Percentiles rank a stretch among this genome's conserved stretches.
Evolutionary conservation across 2,888 invertebrate genomes (phyloP).

Genomic region (Orthosia cruda): DNA sequence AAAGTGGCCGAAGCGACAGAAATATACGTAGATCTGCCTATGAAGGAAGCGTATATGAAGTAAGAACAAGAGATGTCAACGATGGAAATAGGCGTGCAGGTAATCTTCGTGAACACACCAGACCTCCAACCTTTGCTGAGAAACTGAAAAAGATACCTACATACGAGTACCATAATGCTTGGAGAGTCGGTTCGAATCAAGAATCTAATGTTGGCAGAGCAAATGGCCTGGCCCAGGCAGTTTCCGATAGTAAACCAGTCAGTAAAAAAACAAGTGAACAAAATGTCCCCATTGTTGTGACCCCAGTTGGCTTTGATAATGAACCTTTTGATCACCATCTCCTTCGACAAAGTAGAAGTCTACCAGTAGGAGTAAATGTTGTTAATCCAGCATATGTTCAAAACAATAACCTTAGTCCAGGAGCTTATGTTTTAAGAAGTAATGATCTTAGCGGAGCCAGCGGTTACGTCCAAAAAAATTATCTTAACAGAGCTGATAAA

Average conservation of each 20-base stretch:
- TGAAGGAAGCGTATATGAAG: constrained; percentile 4
- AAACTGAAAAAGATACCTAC: neutral
- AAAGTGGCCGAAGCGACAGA: neutral
- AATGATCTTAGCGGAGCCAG: constrained; percentile 9
- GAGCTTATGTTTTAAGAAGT: constrained; percentile 24
- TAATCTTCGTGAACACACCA: neutral
- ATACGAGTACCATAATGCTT: neutral
- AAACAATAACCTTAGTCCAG: neutral
- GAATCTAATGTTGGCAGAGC: constrained; percentile 2
- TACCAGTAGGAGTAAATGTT: neutral
- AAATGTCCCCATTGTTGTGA: neutral
- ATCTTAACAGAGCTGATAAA: constrained; percentile 5
- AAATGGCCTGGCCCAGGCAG: neutral
- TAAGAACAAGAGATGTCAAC: constrained; percentile 3
- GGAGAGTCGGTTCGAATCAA: neutral
- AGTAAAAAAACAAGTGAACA: neutral
- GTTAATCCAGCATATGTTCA: constrained; percentile 1
- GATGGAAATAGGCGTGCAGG: neutral
- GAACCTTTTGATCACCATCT: too few relatives aligned
- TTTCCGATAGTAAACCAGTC: constrained; percentile 1
- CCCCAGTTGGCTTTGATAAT: neutral
- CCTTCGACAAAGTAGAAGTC: constrained; percentile 22
- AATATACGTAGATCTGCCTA: constrained; percentile 7
- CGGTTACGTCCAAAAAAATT: constrained; percentile 2
- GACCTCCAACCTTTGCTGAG: neutral